A percentile compares a stretch with the other conserved stretches of the same genome.
phyloP scores from a whole-genome alignment of 2,888 invertebrate species.

The Elgonia sp. region DNA sequence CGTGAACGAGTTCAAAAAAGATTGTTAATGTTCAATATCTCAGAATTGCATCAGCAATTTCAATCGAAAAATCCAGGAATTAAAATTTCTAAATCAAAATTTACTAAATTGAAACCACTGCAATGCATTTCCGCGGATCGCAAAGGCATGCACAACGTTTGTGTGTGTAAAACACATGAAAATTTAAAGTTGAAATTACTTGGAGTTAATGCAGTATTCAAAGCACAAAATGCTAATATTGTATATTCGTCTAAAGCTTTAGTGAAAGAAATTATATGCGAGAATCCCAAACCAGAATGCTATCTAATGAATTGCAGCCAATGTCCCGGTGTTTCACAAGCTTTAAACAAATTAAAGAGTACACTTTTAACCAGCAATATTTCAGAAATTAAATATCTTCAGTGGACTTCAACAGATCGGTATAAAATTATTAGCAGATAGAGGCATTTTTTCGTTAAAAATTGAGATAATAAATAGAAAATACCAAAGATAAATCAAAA shows the following conservation, averaged over 20 bases:
- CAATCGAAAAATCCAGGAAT: slow-evolving; percentile 13
- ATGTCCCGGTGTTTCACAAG: slow-evolving; percentile 7
- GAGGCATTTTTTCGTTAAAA: no score
- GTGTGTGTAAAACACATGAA: slow-evolving; percentile 4
- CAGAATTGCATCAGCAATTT: slow-evolving; percentile 18
- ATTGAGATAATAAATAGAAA: no score
- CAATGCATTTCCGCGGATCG: slow-evolving; percentile 18
- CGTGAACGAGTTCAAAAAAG: no score
- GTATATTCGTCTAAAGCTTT: slow-evolving; percentile 23
- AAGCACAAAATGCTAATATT: slow-evolving; percentile 10
- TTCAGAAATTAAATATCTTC: slow-evolving; percentile 11
- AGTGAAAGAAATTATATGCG: slow-evolving; percentile 14
- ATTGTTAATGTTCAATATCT: background rate
- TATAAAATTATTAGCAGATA: background rate
- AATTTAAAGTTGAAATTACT: slow-evolving; percentile 9
- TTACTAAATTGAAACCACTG: slow-evolving; percentile 14
- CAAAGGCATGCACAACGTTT: slow-evolving; percentile 18
- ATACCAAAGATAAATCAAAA: no score
- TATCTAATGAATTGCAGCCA: slow-evolving; percentile 4
- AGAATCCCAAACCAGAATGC: slow-evolving; percentile 20
- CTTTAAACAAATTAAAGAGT: slow-evolving; percentile 7
- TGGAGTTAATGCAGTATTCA: background rate
- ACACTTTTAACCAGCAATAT: slow-evolving; percentile 1
- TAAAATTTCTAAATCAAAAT: slow-evolving; percentile 21
- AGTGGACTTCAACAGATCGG: slow-evolving; percentile 31